Evolutionary conservation across 2,797 vertebrate species (phyloP).

Genomic region (Loris lydekkerianus): DNA sequence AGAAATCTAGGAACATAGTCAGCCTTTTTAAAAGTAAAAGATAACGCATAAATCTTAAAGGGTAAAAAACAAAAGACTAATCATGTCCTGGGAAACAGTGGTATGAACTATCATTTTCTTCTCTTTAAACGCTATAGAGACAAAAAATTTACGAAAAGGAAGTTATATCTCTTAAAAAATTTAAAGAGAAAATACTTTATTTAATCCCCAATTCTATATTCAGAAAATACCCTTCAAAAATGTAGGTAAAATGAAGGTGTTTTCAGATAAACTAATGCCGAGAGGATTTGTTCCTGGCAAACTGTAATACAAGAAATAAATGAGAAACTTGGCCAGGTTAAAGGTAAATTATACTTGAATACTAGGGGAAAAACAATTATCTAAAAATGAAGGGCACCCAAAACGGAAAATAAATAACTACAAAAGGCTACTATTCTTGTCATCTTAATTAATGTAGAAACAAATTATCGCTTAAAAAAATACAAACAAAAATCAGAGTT

Average conservation of each 20-base stretch:
- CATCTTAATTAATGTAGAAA: not conserved
- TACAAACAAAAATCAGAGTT: not conserved
- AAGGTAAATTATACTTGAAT: not conserved
- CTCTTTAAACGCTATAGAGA: not conserved
- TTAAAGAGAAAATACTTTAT: not conserved
- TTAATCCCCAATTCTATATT: not conserved
- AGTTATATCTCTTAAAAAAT: not conserved
- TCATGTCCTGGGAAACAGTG: not conserved
- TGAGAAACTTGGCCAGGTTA: not conserved
- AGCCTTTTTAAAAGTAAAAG: not conserved
- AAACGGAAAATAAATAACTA: not conserved
- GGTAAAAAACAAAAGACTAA: not conserved
- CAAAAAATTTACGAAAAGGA: not conserved
- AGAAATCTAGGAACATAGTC: not conserved
- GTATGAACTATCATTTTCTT: not conserved
- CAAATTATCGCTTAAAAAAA: not conserved
- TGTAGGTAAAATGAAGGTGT: not conserved
- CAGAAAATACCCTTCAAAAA: not conserved
- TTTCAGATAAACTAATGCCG: not conserved
- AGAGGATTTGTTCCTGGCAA: not conserved
- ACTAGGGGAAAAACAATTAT: not conserved
- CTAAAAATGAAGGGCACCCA: not conserved
- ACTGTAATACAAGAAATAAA: not conserved
- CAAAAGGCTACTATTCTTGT: not conserved
- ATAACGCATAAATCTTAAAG: not conserved